These are phyloP conservation scores for Australoheros scitulus DNA, from an alignment of 2,113 vertebrate genomes.

Conservation along the genomic window DNA sequence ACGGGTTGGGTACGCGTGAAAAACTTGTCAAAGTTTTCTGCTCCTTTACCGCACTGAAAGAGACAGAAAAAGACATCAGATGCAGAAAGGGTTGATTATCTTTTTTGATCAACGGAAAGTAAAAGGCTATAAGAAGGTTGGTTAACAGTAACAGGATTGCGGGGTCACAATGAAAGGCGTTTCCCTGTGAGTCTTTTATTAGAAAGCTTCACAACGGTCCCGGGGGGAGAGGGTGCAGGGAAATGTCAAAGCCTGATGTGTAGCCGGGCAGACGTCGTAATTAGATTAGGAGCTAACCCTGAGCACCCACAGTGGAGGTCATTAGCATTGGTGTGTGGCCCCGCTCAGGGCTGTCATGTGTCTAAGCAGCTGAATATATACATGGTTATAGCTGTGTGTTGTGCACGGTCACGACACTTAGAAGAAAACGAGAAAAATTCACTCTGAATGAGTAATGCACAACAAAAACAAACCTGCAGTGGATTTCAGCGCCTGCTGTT, in stretches of 20 bases:
- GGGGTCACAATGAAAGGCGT: slow-evolving; percentile 3
- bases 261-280: slow-evolving; percentile 48
- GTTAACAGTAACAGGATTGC: background rate
- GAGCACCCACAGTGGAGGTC: slow-evolving; percentile 44
- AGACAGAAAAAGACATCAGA: slow-evolving; percentile 4
- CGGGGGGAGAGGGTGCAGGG: slow-evolving; percentile 26
- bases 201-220: slow-evolving; percentile 32
- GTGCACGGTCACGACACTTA: background rate
- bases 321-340: slow-evolving; percentile 14
- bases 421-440: background rate
- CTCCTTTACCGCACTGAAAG: slow-evolving; percentile 93
- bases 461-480: slow-evolving; percentile 4
- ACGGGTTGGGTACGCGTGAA: slow-evolving; percentile 96
- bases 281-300: slow-evolving; percentile 51
- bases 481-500: slow-evolving; percentile 21
- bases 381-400: background rate
- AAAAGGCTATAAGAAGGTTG: background rate
- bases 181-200: slow-evolving; percentile 26
- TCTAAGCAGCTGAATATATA: slow-evolving; percentile 5
- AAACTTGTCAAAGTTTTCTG: slow-evolving; percentile 99
- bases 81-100: background rate
- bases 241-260: slow-evolving; percentile 19
- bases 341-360: background rate
- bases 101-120: background rate
- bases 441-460: background rate